Conservation (phyloP, 2,888 invertebrate genomes). For the Petrophora chlorosata region DNA sequence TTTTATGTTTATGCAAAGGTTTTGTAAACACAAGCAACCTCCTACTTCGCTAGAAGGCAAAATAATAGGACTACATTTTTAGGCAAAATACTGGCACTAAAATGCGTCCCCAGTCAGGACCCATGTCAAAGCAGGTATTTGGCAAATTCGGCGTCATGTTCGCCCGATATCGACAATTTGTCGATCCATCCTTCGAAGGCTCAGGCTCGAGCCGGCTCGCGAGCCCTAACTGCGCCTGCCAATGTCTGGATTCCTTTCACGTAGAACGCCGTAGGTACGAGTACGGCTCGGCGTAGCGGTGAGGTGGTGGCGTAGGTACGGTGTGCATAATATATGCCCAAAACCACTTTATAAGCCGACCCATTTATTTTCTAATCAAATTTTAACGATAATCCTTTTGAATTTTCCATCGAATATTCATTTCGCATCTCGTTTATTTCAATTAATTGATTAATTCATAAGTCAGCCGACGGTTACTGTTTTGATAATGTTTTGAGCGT, state of each 20-base stretch:
- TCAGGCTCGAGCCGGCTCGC: background rate
- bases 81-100: conserved; percentile 14
- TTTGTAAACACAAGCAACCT: too few relatives aligned
- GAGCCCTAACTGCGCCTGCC: conserved; percentile 1
- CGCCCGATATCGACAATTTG: conserved; percentile 22
- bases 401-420: conserved; percentile 28
- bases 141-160: conserved; percentile 22
- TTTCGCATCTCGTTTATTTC: conserved; percentile 30
- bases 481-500: conserved; percentile 2
- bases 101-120: conserved; percentile 6
- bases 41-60: background rate
- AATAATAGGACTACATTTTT: conserved; percentile 9
- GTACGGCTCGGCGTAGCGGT: too few relatives aligned
- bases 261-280: conserved; percentile 1
- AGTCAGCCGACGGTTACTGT: conserved; percentile 14
- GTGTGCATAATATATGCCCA: conserved; percentile 2
- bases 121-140: conserved; percentile 22
- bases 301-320: too few relatives aligned
- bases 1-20: too few relatives aligned
- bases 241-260: conserved; percentile 11
- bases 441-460: conserved; percentile 31
- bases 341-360: conserved; percentile 16
- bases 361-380: conserved; percentile 34
- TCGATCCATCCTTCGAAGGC: conserved; percentile 6
- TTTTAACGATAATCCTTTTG: conserved; percentile 33